Percentiles rank a stretch among this genome's conserved stretches.
These are phyloP conservation scores for Drosophila imparisetae DNA, from an alignment of 2,888 invertebrate genomes.

Conservation along the genomic window DNA sequence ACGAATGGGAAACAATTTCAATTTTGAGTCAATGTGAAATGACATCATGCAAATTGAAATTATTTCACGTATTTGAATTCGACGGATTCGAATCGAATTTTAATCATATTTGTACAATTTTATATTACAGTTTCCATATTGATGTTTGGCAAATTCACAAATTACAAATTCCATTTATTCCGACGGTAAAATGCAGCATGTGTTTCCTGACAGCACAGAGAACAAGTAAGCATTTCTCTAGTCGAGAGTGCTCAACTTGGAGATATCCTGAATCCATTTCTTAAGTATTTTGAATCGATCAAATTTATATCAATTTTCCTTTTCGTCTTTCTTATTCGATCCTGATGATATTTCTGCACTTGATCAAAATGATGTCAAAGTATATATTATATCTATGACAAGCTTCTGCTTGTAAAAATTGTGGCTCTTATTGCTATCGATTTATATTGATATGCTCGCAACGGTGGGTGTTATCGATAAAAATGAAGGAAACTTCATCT, in stretches of 20 bases:
- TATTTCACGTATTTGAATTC: not conserved
- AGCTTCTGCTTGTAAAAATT: not conserved
- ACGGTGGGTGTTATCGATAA: not conserved
- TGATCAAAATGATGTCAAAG: not conserved
- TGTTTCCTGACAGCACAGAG: not conserved
- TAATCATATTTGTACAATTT: not conserved
- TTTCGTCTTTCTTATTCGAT: too few species aligned
- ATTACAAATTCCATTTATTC: not conserved
- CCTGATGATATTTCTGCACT: not conserved
- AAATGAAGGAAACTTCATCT: not conserved
- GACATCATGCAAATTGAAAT: not conserved
- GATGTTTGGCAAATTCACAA: not conserved
- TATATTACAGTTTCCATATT: not conserved
- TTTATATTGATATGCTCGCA: not conserved
- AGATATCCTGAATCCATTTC: not conserved
- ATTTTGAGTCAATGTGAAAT: not conserved
- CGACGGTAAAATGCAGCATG: not conserved
- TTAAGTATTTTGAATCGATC: not conserved
- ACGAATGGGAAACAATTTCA: not conserved
- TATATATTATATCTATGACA: not conserved
- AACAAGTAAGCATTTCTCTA: not conserved
- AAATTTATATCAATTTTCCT: not conserved
- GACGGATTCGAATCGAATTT: not conserved
- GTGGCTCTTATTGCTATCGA: not conserved
- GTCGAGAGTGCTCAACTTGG: not conserved